A percentile compares a stretch with the other conserved stretches of the same genome.
phyloP scores from a whole-genome alignment of 2,113 vertebrate species.

The Saiga tatarica region DNA sequence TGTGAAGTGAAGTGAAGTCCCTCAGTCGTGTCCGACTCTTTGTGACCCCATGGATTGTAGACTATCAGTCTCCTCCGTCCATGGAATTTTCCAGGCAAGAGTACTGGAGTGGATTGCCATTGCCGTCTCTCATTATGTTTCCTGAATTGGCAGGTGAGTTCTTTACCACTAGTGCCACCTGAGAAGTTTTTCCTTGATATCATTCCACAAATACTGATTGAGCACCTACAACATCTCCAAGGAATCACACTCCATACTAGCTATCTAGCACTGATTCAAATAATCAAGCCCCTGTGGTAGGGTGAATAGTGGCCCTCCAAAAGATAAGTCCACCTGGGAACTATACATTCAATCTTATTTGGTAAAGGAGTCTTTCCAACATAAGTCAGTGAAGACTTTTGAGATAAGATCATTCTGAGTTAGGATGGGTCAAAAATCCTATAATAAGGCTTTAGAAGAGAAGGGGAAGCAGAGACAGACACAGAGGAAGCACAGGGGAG shows the following conservation, averaged over 20 bases:
- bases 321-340: neutral
- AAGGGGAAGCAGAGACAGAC: neutral
- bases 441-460: neutral
- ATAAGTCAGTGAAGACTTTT: neutral
- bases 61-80: no score
- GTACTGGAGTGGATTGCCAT: no score
- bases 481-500: neutral
- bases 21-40: no score
- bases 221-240: neutral
- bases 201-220: neutral
- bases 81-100: no score
- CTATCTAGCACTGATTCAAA: neutral
- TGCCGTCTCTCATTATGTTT: neutral
- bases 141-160: neutral
- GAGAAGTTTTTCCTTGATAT: neutral
- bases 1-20: no score
- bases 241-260: neutral
- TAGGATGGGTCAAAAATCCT: neutral
- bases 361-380: neutral
- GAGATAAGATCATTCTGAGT: neutral
- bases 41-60: no score
- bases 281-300: neutral
- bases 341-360: neutral
- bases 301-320: neutral
- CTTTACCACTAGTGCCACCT: neutral